Evolutionary conservation across 2,113 vertebrate genomes (phyloP).

Genomic region (Delphinapterus leucas): DNA sequence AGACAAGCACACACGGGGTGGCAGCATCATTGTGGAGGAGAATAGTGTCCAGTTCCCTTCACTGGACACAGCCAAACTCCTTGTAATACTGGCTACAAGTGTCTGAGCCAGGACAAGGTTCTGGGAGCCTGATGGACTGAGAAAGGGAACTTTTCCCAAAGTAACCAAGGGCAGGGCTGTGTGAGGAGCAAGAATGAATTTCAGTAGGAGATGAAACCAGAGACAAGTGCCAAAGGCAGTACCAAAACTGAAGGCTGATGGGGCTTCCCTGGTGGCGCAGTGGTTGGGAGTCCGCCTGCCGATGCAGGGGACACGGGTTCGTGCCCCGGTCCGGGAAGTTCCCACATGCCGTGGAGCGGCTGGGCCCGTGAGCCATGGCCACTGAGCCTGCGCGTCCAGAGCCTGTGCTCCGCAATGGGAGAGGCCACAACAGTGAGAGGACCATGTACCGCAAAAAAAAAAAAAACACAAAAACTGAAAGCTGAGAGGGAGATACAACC

Average conservation of each 20-base stretch:
- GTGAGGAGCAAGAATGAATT: background rate
- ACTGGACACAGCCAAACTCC: background rate
- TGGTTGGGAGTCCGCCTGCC: too few relatives aligned
- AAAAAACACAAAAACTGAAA: background rate
- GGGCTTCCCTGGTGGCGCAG: too few relatives aligned
- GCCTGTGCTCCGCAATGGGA: too few relatives aligned
- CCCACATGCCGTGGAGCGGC: too few relatives aligned
- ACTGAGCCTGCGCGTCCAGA: too few relatives aligned
- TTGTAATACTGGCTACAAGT: background rate
- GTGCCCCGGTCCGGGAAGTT: rapidly evolving
- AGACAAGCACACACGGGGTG: background rate
- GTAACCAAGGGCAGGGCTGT: background rate
- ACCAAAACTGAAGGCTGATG: background rate
- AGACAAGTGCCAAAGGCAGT: background rate
- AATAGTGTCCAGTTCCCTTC: background rate
- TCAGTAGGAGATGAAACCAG: background rate
- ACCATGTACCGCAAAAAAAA: too few relatives aligned
- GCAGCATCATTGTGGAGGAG: background rate
- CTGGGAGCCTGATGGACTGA: background rate
- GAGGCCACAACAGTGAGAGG: too few relatives aligned
- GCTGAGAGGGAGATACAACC: background rate
- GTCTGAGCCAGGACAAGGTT: background rate
- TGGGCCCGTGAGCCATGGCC: too few relatives aligned
- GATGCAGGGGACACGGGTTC: too few relatives aligned
- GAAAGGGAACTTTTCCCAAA: background rate